These are phyloP conservation scores for Ochotona princeps DNA, from an alignment of 2,113 vertebrate species.

Conservation along the genomic window DNA sequence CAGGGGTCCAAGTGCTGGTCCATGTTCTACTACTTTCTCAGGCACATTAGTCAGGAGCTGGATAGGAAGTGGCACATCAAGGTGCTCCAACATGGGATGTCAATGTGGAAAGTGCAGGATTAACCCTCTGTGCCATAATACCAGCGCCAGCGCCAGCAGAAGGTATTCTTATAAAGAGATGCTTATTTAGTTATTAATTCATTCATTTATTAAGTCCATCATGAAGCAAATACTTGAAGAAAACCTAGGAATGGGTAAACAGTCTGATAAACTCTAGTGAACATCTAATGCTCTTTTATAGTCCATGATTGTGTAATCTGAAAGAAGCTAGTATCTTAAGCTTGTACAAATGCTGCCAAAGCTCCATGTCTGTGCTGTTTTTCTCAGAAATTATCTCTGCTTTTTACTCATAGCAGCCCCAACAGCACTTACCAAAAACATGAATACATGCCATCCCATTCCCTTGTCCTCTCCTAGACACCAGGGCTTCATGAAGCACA, in stretches of 20 bases:
- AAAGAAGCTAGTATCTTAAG: slow-evolving; percentile 12
- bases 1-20: no score
- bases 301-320: slow-evolving; percentile 18
- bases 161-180: no score
- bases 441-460: not conserved
- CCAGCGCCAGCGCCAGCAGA: no score
- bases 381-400: not conserved
- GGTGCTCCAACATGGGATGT: no score
- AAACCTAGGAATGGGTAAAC: not conserved
- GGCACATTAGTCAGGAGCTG: no score
- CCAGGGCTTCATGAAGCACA: slow-evolving; percentile 2
- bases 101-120: no score
- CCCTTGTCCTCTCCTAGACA: not conserved
- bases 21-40: no score
- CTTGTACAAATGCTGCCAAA: not conserved
- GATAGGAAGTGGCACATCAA: no score
- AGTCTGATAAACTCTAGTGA: not conserved
- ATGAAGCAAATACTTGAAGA: slow-evolving; percentile 11
- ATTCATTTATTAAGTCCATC: not conserved
- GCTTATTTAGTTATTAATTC: not conserved
- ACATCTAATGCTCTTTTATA: not conserved
- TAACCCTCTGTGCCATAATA: no score
- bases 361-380: not conserved
- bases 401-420: not conserved
- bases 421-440: not conserved